Evolutionary conservation across 2,888 invertebrate genomes (phyloP), one percentile per base, ranked within the genome.

Genomic region (Exocentrus adspersus): DNA sequence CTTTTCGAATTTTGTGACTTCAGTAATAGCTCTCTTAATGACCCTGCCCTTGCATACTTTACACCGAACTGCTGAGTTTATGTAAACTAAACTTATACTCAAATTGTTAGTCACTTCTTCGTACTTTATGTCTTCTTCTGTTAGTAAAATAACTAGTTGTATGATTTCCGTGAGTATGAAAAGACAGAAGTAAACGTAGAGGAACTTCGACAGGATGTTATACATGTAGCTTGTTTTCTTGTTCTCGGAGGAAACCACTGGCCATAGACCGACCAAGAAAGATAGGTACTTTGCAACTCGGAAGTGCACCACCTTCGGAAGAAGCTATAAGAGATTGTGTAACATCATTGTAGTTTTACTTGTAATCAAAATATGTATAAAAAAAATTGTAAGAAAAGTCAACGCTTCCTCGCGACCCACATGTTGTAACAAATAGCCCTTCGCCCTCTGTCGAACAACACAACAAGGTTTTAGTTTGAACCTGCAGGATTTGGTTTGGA

Each of bases 201-300:
- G 5, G 5, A 17, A 1, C 12, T 7, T 28, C 1, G 50, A 50
- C 1, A 17, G 2, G 7, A 54, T n/a, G 16, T 14, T 20, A 10
- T 54, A 54, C 0, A 54, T 1, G 3, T 12, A 16, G 10, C 12
- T 10, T 16, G 24, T 9, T 12, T 4, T 2, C 6, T 41, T 41
- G 21, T 54, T 41, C 17, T 42, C n/a, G 6, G 21, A 14, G 21
- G 24, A 21, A 19, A 54, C n/a, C 10, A 43, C 10, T 2, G 54
- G 54, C 54, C 54, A 54, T 7, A 54, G 10, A 2, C 54, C 54
- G 10, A 54, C 12, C 7, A n/a, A 42, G 10, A 42, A 9, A 1
- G 37, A 41, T 7, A 21, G 2, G 24, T 42, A 42, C 54, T 24
- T 54, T 1, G 43, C 24, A 32, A 54, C 54, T 28, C 24, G 42